A percentile compares a stretch with the other conserved stretches of the same genome.
Evolutionary conservation across 2,113 vertebrate species (phyloP).

Genomic region (Oryzias melastigma): DNA sequence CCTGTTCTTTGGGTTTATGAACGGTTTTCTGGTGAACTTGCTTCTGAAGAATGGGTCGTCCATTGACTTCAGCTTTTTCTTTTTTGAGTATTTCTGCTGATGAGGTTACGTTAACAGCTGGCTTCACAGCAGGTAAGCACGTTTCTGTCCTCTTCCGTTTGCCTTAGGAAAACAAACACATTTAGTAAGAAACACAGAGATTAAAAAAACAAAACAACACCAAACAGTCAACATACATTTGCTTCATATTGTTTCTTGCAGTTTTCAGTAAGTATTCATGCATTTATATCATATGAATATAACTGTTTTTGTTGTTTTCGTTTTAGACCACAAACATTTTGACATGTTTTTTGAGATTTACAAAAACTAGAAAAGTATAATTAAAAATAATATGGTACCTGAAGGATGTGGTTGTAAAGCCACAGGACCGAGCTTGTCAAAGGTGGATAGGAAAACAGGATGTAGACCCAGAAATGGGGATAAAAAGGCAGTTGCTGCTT

Average conservation of each 20-base stretch:
- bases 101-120: conserved; percentile 67
- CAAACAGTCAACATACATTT: too few relatives aligned
- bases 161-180: conserved; percentile 70
- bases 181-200: conserved; percentile 10
- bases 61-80: conserved; percentile 74
- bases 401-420: conserved; percentile 78
- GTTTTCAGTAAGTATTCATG: too few relatives aligned
- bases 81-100: conserved; percentile 72
- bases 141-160: conserved; percentile 82
- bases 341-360: too few relatives aligned
- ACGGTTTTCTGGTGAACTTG: conserved; percentile 74
- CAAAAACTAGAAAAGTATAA: too few relatives aligned
- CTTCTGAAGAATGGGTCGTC: conserved; percentile 74
- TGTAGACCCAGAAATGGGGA: conserved; percentile 86
- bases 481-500: conserved; percentile 83
- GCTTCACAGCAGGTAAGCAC: conserved; percentile 74
- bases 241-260: too few relatives aligned
- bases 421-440: conserved; percentile 80
- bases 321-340: too few relatives aligned
- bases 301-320: too few relatives aligned
- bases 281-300: too few relatives aligned
- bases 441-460: conserved; percentile 82
- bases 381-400: conserved; percentile 61
- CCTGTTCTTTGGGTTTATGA: conserved; percentile 87
- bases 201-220: too few relatives aligned